Base-by-base conservation (phyloP, 2,113 vertebrate species). In the Cephalopholis sonnerati region DNA sequence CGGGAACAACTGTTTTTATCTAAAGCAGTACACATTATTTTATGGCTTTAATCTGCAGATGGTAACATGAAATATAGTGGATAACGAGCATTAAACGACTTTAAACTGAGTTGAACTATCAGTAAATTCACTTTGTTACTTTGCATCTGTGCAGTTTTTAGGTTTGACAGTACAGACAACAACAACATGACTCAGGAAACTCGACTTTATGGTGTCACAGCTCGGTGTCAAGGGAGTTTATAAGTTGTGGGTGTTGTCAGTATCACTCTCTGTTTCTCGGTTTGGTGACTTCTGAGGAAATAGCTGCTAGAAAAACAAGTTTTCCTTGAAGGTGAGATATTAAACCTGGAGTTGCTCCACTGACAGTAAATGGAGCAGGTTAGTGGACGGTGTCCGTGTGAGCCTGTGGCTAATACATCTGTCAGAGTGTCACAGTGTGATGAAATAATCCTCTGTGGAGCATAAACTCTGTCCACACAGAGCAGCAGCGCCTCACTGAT, bases 381-480 rank as follows among this genome's bases (percentile, higher is more conserved):
- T 5, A 25, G 53, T 44, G 68, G 27, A 8, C 62, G 1, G 32
- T 22, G 61, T 44, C 53, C 2, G 29, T 17, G 29, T 46, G 72
- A 74, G 36, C 27, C 44, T 7, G 32, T 11, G 29, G 25, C 13
- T 36, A 36, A 15, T 41, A 10, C 17, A 24, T 64, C 46, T 63
- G 73, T 54, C 22, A 5, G 59, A 69, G 22, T 57, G 15, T 66
- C 54, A 58, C 54, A 4, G 50, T 48, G 50, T 73, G 67, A 77
- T 74, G 71, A 84, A 77, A 69, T 77, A 29, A 62, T 72, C 54
- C 39, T 0, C 62, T 48, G 59, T 25, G 22, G 44, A 29, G 63
- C n/a, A 68, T 16, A 70, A 77, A 84, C 65, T 48, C 13, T 16
- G 54, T 36, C 46, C 22, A 50, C 64, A 48, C 10, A 71, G 64